Evolutionary conservation across 2,888 invertebrate species (phyloP).

Genomic region (Microctonus hyperodae): DNA sequence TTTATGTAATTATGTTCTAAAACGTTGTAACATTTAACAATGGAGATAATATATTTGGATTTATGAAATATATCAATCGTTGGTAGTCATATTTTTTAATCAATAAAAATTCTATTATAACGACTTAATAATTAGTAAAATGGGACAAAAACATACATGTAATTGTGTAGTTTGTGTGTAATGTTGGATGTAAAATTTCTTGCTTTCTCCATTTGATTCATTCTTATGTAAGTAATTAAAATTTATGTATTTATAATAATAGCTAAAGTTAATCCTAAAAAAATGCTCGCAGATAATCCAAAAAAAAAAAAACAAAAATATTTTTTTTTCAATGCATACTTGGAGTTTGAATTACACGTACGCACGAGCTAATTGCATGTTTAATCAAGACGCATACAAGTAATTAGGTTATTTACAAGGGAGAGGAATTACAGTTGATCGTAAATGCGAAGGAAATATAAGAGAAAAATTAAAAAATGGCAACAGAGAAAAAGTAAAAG

Average conservation of each 20-base stretch:
- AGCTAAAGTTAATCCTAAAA: neutral
- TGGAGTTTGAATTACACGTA: neutral
- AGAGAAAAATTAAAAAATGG: neutral
- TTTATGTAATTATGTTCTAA: slow-evolving; percentile 46
- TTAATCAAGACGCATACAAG: neutral
- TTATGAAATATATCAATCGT: slow-evolving; percentile 32
- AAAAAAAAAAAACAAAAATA: neutral
- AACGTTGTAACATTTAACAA: slow-evolving; percentile 40
- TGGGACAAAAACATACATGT: slow-evolving; percentile 24
- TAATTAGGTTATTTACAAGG: slow-evolving; percentile 15
- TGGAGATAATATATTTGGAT: slow-evolving; percentile 13
- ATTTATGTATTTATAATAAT: neutral
- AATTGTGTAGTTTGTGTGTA: neutral
- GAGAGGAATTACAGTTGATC: neutral
- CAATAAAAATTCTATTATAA: slow-evolving; percentile 27
- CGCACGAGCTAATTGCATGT: neutral
- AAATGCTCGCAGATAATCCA: neutral
- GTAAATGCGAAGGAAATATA: neutral
- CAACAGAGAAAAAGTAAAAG: neutral
- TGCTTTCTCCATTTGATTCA: slow-evolving; percentile 15
- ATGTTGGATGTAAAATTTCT: slow-evolving; percentile 2
- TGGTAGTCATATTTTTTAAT: slow-evolving; percentile 40
- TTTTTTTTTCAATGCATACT: neutral
- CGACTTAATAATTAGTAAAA: slow-evolving; percentile 20
- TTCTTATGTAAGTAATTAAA: slow-evolving; percentile 9